Evolutionary conservation across 2,888 invertebrate species (phyloP).

Genomic region (Barypeithes pellucidus): DNA sequence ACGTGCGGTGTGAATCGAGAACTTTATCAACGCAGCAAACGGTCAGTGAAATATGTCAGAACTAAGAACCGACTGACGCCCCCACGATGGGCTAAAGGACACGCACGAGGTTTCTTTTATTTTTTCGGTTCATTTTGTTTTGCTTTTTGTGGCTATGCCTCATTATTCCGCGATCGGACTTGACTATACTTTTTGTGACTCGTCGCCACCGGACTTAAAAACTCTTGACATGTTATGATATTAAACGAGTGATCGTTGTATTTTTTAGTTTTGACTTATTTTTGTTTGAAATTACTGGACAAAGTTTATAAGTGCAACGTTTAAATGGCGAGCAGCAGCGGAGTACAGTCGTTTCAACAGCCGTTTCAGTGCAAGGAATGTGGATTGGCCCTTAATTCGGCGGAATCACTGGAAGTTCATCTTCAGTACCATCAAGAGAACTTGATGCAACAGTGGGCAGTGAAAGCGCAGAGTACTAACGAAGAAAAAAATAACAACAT

Average conservation of each 20-base stretch:
- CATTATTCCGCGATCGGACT: slow-evolving; percentile 54
- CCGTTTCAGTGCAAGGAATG: slow-evolving; percentile 84
- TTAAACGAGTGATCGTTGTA: slow-evolving; percentile 69
- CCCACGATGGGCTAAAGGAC: slow-evolving; percentile 66
- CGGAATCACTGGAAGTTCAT: slow-evolving; percentile 85
- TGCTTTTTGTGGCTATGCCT: slow-evolving; percentile 62
- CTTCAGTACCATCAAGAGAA: slow-evolving; percentile 85
- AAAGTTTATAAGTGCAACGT: slow-evolving; percentile 57
- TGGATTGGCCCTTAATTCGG: slow-evolving; percentile 82
- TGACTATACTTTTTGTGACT: slow-evolving; percentile 58
- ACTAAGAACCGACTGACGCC: slow-evolving; percentile 35
- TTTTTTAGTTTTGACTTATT: slow-evolving; percentile 67
- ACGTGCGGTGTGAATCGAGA: slow-evolving; percentile 30
- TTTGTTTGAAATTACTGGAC: slow-evolving; percentile 56
- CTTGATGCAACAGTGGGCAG: slow-evolving; percentile 82
- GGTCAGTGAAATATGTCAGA: slow-evolving; percentile 38
- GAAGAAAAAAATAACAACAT: slow-evolving; percentile 80
- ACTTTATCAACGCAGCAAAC: slow-evolving; percentile 15
- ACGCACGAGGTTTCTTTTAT: slow-evolving; percentile 56
- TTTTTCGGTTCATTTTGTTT: slow-evolving; percentile 61
- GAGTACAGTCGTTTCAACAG: slow-evolving; percentile 71
- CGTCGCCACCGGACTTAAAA: slow-evolving; percentile 65
- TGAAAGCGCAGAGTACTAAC: slow-evolving; percentile 70
- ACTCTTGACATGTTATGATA: slow-evolving; percentile 70
- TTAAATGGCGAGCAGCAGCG: slow-evolving; percentile 66